A percentile compares a stretch with the other conserved stretches of the same genome.
Evolutionary conservation across 2,797 vertebrate genomes (phyloP).

Genomic region (Sandelia bainsii): DNA sequence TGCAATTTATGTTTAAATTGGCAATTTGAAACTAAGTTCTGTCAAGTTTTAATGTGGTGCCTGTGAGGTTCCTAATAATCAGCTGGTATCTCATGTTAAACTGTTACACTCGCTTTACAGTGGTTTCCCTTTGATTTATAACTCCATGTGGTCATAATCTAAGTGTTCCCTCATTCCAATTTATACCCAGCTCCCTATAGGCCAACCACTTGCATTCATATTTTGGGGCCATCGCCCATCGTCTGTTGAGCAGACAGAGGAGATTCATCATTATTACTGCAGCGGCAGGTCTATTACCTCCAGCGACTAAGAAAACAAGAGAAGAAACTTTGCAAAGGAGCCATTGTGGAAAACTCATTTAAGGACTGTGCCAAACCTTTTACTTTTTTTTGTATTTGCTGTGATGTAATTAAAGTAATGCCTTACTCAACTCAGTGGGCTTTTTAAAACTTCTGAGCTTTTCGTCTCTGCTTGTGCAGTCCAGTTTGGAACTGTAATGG

Average conservation of each 20-base stretch:
- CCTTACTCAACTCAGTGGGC: slow-evolving; percentile 27
- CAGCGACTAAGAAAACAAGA: slow-evolving; percentile 79
- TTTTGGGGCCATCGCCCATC: slow-evolving; percentile 68
- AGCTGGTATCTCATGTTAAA: slow-evolving; percentile 35
- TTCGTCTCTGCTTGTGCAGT: slow-evolving; percentile 1
- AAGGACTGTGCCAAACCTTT: slow-evolving; percentile 55
- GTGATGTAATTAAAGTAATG: slow-evolving; percentile 48
- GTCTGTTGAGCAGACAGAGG: slow-evolving; percentile 62
- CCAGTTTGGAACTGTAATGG: slow-evolving; percentile 32
- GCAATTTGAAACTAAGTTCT: slow-evolving; percentile 3
- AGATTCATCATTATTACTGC: slow-evolving; percentile 86
- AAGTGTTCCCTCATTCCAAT: slow-evolving; percentile 60
- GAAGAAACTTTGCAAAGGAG: slow-evolving; percentile 68
- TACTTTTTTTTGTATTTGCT: slow-evolving; percentile 40
- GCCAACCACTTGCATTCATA: slow-evolving; percentile 63
- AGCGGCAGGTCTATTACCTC: slow-evolving; percentile 85
- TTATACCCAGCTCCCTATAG: slow-evolving; percentile 60
- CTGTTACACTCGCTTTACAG: slow-evolving; percentile 46
- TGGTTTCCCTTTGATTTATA: slow-evolving; percentile 73
- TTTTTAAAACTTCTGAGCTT: slow-evolving; percentile 33
- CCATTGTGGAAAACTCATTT: slow-evolving; percentile 65
- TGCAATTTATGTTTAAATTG: slow-evolving; percentile 28
- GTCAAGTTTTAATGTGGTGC: slow-evolving; percentile 5
- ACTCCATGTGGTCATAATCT: slow-evolving; percentile 64
- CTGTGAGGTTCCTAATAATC: slow-evolving; percentile 19